phyloP scores from a whole-genome alignment of 2,888 invertebrate species.

The Melanostoma scalare region DNA sequence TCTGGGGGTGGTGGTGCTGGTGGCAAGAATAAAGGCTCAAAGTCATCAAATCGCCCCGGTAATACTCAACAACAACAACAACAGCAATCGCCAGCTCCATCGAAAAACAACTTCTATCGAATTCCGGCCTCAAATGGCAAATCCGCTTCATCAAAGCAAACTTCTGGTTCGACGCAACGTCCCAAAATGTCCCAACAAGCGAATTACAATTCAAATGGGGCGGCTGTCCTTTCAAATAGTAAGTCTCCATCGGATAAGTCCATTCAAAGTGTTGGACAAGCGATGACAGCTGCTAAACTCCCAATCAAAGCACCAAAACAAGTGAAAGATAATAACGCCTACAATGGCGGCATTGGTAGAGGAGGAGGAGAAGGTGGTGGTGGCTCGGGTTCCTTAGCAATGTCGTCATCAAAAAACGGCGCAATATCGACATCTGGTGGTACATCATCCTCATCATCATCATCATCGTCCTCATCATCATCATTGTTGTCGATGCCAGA shows the following conservation, averaged over 20 bases:
- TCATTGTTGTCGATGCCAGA: slow-evolving; percentile 61
- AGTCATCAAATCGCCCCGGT: slow-evolving; percentile 74
- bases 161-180: slow-evolving; percentile 55
- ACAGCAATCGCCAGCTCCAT: slow-evolving; percentile 52
- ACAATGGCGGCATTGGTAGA: slow-evolving; percentile 37
- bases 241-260: slow-evolving; percentile 67
- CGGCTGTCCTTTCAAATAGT: slow-evolving; percentile 25
- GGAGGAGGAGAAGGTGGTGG: neutral
- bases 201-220: slow-evolving; percentile 62
- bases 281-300: slow-evolving; percentile 76
- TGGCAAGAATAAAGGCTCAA: slow-evolving; percentile 74
- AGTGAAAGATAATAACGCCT: slow-evolving; percentile 78
- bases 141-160: slow-evolving; percentile 58
- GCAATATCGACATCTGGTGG: slow-evolving; percentile 46
- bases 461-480: slow-evolving; percentile 51
- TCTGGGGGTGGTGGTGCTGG: slow-evolving; percentile 72
- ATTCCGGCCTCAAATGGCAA: slow-evolving; percentile 76
- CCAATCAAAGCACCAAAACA: slow-evolving; percentile 81
- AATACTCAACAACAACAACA: slow-evolving; percentile 57
- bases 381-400: slow-evolving; percentile 27
- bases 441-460: slow-evolving; percentile 43
- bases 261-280: slow-evolving; percentile 63
- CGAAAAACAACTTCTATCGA: slow-evolving; percentile 80
- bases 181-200: slow-evolving; percentile 68
- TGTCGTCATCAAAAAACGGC: slow-evolving; percentile 45